These are phyloP conservation scores for Drosophila nigromelanica DNA, from an alignment of 1,140 invertebrate species.

Conservation along the genomic window DNA sequence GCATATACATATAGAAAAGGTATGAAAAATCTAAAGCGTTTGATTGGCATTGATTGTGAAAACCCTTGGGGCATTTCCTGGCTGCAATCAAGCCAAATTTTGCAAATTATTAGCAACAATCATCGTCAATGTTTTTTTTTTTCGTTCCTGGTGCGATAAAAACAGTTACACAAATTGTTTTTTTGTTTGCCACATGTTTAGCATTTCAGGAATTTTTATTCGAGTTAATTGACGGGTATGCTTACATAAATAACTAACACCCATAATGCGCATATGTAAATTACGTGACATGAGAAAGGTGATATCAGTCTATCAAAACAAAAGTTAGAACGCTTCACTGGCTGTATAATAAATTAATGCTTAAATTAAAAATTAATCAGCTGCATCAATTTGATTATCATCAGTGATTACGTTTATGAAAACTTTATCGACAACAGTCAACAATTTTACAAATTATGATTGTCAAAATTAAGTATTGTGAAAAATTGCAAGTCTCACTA, in stretches of 20 bases:
- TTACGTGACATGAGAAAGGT: neutral
- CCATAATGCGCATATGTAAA: too few species aligned
- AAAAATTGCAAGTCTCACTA: too few species aligned
- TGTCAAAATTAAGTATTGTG: too few species aligned
- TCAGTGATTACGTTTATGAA: too few species aligned
- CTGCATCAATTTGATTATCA: too few species aligned
- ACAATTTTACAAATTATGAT: too few species aligned
- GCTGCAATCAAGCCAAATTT: conserved; percentile 46
- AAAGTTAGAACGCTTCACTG: neutral
- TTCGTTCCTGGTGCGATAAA: neutral
- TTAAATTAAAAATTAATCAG: too few species aligned
- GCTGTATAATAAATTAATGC: too few species aligned
- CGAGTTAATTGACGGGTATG: neutral
- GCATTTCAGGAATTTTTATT: neutral
- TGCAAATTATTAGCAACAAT: conserved; percentile 48
- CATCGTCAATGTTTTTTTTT: conserved; percentile 11
- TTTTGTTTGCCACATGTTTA: neutral
- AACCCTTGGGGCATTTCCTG: conserved; percentile 45
- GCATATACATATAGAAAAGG: conserved; percentile 13
- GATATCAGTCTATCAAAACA: neutral
- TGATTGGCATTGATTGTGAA: conserved; percentile 50
- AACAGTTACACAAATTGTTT: conserved; percentile 1
- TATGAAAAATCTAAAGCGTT: conserved; percentile 41
- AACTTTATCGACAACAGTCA: too few species aligned
- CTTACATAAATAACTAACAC: neutral